Evolutionary conservation across 2,797 vertebrate species (phyloP).

Genomic region (Cuniculus paca): DNA sequence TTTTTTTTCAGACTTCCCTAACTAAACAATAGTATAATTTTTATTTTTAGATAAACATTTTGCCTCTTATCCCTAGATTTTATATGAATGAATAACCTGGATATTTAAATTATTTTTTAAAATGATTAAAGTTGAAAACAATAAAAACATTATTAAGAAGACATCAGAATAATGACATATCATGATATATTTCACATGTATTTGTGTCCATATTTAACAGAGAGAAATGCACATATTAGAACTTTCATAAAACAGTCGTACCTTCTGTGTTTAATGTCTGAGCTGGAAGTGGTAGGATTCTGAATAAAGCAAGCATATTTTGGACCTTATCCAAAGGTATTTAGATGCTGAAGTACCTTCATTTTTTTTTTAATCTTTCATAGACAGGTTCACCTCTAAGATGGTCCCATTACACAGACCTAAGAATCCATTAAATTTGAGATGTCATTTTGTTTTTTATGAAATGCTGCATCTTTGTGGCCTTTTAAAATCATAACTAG

Average conservation of each 20-base stretch:
- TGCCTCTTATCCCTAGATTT: conserved; percentile 17
- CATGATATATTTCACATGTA: not conserved
- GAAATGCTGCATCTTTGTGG: conserved; percentile 34
- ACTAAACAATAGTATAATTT: conserved; percentile 55
- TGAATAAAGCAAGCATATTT: conserved; percentile 36
- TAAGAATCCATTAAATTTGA: conserved; percentile 56
- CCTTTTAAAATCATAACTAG: conserved; percentile 68
- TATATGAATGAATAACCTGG: conserved; percentile 35
- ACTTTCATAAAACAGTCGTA: not conserved
- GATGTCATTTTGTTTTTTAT: conserved; percentile 18
- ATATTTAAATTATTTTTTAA: conserved; percentile 62
- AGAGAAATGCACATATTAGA: conserved; percentile 18
- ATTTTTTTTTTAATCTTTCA: conserved; percentile 45
- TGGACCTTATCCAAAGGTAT: conserved; percentile 41
- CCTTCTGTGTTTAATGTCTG: conserved; percentile 47
- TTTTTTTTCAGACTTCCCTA: conserved; percentile 52
- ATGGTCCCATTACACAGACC: conserved; percentile 58
- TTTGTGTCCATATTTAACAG: conserved; percentile 43
- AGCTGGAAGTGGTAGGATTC: conserved; percentile 43
- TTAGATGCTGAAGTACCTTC: conserved; percentile 45
- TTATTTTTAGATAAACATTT: conserved; percentile 64
- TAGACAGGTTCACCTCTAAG: conserved; percentile 47
- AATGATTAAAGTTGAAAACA: conserved; percentile 59
- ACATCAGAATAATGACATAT: not conserved
- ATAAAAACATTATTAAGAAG: conserved; percentile 55